phyloP scores from a whole-genome alignment of 2,797 vertebrate genomes.

The Botia almorhae region DNA sequence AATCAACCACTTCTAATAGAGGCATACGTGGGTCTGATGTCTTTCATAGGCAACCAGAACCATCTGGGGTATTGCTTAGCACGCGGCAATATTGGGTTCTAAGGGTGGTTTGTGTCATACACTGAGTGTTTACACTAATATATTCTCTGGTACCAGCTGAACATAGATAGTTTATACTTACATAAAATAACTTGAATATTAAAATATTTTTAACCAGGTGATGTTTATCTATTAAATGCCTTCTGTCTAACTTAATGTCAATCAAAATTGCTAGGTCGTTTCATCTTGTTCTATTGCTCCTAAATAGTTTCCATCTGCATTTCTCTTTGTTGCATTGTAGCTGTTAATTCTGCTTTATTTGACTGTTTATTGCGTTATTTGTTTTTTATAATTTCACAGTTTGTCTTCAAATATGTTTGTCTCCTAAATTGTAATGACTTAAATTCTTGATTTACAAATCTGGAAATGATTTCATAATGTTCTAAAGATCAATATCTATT shows the following conservation, averaged over 20 bases:
- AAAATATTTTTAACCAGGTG: conserved; percentile 11
- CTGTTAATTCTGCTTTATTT: neutral
- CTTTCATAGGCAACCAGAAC: conserved; percentile 84
- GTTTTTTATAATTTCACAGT: neutral
- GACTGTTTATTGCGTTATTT: neutral
- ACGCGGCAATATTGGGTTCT: conserved; percentile 84
- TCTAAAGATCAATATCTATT: neutral
- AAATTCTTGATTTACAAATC: neutral
- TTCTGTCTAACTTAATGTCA: neutral
- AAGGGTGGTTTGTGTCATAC: conserved; percentile 46
- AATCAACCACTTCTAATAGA: conserved; percentile 78
- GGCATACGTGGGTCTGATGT: conserved; percentile 81
- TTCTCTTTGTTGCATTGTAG: neutral
- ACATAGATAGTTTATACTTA: neutral
- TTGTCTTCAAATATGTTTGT: neutral
- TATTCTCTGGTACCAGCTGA: neutral
- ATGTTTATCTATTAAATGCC: neutral
- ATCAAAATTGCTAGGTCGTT: neutral
- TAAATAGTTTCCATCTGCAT: neutral
- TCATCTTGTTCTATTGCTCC: neutral
- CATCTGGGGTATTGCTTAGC: conserved; percentile 85
- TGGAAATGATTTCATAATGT: no score
- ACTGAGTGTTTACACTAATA: conserved; percentile 10
- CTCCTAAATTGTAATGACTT: neutral
- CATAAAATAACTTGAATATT: neutral